These are phyloP conservation scores for Fopius arisanus DNA, from an alignment of 1,140 invertebrate species.

Conservation along the genomic window DNA sequence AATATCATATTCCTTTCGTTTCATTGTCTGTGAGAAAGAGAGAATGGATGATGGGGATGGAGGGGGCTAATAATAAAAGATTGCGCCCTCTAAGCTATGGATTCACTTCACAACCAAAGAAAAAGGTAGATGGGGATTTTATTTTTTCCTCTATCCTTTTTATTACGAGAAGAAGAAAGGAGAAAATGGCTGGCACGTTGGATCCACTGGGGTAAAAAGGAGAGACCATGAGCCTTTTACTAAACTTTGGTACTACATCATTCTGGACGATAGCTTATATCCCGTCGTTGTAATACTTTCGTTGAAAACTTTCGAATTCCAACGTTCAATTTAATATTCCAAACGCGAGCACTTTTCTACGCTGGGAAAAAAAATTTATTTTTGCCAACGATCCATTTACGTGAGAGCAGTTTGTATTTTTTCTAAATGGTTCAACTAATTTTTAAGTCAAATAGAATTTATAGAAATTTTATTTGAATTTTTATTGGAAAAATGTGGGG, in stretches of 20 bases:
- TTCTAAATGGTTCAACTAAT: too few species aligned
- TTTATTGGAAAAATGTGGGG: too few species aligned
- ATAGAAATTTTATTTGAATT: too few species aligned
- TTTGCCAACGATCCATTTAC: too few species aligned
- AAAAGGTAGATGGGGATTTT: constrained; percentile 17
- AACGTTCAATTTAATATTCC: constrained; percentile 57
- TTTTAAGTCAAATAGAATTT: too few species aligned
- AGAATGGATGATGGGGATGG: background rate
- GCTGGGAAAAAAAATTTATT: background rate
- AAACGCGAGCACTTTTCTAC: background rate
- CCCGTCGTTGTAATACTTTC: constrained; percentile 48
- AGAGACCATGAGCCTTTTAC: constrained; percentile 35
- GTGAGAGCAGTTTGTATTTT: too few species aligned
- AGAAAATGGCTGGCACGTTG: constrained; percentile 8
- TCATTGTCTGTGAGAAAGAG: constrained; percentile 58
- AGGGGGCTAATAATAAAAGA: constrained; percentile 63
- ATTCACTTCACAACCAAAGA: constrained; percentile 3
- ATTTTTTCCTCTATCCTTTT: constrained; percentile 25
- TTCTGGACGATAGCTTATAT: constrained; percentile 43
- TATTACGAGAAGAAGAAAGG: constrained; percentile 20
- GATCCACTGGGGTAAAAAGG: background rate
- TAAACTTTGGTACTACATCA: constrained; percentile 62
- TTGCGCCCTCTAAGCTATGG: constrained; percentile 59
- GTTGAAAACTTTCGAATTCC: constrained; percentile 57
- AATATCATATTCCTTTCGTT: constrained; percentile 67